These are phyloP conservation scores for Eulemur rubriventer DNA, from an alignment of 2,797 vertebrate species.

Conservation along the genomic window DNA sequence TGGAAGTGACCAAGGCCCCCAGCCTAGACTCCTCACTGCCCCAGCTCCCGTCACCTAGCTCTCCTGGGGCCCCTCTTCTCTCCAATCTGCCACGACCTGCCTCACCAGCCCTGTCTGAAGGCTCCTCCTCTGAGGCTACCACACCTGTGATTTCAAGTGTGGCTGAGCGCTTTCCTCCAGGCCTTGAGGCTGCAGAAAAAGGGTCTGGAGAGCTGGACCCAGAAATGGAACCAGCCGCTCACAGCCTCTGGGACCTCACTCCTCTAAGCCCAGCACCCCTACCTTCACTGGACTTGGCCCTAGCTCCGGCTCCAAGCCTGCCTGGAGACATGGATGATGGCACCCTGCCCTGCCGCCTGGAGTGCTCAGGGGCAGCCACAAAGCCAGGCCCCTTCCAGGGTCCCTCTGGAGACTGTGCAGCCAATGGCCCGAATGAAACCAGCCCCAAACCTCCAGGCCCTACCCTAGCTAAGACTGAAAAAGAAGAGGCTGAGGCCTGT, in stretches of 20 bases:
- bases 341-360: slow-evolving; percentile 83
- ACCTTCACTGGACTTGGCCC: slow-evolving; percentile 89
- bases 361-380: slow-evolving; percentile 74
- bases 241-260: slow-evolving; percentile 87
- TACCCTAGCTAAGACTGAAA: slow-evolving; percentile 44
- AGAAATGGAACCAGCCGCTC: slow-evolving; percentile 83
- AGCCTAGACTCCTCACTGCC: slow-evolving; percentile 88
- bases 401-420: slow-evolving; percentile 80
- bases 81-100: slow-evolving; percentile 84
- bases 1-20: slow-evolving; percentile 93
- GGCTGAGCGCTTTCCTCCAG: slow-evolving; percentile 88
- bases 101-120: slow-evolving; percentile 83
- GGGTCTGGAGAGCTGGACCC: slow-evolving; percentile 61
- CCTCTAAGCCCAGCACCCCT: slow-evolving; percentile 87
- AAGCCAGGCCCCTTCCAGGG: slow-evolving; percentile 85
- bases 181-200: slow-evolving; percentile 78
- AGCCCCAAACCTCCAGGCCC: slow-evolving; percentile 79
- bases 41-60: slow-evolving; percentile 88
- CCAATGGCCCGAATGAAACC: slow-evolving; percentile 92
- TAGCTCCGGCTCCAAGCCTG: slow-evolving; percentile 84
- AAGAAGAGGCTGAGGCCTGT: slow-evolving; percentile 69
- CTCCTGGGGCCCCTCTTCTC: slow-evolving; percentile 83
- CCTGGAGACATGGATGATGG: slow-evolving; percentile 82
- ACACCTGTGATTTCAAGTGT: slow-evolving; percentile 86
- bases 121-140: slow-evolving; percentile 84